Base-by-base conservation (phyloP, 2,113 vertebrate species). In the Ailurus styani region DNA sequence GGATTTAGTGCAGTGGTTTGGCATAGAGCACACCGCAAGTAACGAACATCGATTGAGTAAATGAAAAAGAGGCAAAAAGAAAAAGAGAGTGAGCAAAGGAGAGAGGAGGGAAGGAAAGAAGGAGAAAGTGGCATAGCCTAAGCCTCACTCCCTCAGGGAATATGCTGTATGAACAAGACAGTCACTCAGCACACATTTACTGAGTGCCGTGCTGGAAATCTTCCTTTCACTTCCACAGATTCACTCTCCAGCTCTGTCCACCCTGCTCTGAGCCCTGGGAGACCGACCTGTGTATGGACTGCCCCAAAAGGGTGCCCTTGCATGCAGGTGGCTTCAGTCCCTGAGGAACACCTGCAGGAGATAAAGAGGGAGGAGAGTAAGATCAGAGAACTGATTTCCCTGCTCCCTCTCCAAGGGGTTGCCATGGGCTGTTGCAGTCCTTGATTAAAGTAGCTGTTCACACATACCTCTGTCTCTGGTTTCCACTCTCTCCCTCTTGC, bases 231-330 rank as follows among this genome's bases (percentile, higher is more conserved):
- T 66, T 75, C n/a, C 40, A 3, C 20, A 66, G 5, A 64, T 18
- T 34, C 29, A 64, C 68, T n/a, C 29, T 42, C 62, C 10, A 40
- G 13, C 75, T 77, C 45, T 55, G 42, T 37, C 60, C 77, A 91
- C 29, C 23, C n/a, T 40, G 18, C 14, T 40, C 27, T 42, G 47
- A 55, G 40, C 54, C 29, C 60, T 21, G 42, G 8, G 31, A 85
- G 40, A n/a, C 1, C 40, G 29, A 94, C 40, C 0, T 47, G 2
- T 12, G 25, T 0, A 27, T 0, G 21, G 25, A 40, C 20, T 42
- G 27, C 34, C 79, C 5, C 5, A 21, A 60, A 3, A 34, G 68
- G 7, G 21, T 1, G 6, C 7, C 50, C 21, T 82, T 27, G 37
- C 1, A 3, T 4, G n/a, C 31, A n/a, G 62, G 50, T 34, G 42